These are phyloP conservation scores for Leucopsar rothschildi DNA, from an alignment of 2,113 vertebrate genomes.

Conservation along the genomic window DNA sequence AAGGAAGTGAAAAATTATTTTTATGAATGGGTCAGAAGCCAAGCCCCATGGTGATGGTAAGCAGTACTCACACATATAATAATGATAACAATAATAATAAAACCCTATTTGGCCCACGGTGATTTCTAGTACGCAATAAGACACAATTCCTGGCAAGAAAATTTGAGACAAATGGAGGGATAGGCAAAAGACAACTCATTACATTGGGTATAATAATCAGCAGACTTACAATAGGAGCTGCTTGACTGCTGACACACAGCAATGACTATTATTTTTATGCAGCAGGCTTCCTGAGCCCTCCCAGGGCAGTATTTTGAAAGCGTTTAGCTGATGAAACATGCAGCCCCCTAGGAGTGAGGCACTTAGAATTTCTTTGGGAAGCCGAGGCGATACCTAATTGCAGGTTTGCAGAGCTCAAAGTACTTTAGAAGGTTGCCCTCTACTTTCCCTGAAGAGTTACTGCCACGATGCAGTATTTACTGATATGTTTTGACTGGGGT, in stretches of 20 bases:
- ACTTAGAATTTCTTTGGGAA: background rate
- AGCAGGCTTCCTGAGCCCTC: background rate
- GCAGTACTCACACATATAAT: background rate
- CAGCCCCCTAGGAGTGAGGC: background rate
- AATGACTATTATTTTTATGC: background rate
- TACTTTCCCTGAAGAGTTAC: constrained; percentile 21
- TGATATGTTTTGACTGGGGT: background rate
- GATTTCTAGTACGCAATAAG: background rate
- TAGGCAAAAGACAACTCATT: background rate
- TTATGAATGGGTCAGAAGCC: background rate
- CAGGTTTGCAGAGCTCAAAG: background rate
- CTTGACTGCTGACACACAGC: background rate
- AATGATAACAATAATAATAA: background rate
- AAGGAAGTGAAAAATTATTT: background rate
- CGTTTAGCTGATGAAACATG: background rate
- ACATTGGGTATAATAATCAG: background rate
- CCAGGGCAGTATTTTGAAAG: background rate
- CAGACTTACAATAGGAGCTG: background rate
- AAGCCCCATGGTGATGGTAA: background rate
- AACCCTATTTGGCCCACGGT: background rate
- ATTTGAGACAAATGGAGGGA: background rate
- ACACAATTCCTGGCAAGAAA: background rate
- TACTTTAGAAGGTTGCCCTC: constrained; percentile 55
- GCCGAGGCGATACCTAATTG: background rate
- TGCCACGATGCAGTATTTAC: background rate